phyloP scores from a whole-genome alignment of 2,797 vertebrate genomes.

The Setipinna tenuifilis region DNA sequence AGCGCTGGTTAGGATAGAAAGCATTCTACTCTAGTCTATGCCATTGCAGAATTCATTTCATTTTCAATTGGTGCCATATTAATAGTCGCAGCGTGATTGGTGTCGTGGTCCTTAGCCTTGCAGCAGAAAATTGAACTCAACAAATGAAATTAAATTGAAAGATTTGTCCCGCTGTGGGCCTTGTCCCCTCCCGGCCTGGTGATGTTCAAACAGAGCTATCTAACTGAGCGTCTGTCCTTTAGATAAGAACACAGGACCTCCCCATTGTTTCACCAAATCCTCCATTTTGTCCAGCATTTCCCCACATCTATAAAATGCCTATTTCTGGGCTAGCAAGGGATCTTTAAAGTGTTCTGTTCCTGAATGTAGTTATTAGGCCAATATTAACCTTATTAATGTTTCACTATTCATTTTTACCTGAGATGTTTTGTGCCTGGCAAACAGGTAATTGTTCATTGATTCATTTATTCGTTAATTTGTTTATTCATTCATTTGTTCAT shows the following conservation, averaged over 20 bases:
- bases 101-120: not conserved
- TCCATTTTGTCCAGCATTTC: not conserved
- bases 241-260: not conserved
- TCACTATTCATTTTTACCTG: too few relatives aligned
- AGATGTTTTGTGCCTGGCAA: not conserved
- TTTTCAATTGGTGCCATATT: not conserved
- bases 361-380: not conserved
- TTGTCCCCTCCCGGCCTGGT: not conserved
- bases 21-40: not conserved
- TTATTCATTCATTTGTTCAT: too few relatives aligned
- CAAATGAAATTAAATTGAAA: not conserved
- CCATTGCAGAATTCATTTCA: not conserved
- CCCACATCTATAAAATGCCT: not conserved
- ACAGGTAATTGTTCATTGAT: too few relatives aligned
- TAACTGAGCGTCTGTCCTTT: not conserved
- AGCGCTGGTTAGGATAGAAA: not conserved
- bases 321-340: too few relatives aligned
- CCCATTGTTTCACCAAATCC: not conserved
- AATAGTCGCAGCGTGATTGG: not conserved
- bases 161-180: not conserved
- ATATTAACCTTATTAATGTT: not conserved
- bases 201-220: not conserved
- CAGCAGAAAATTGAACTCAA: not conserved
- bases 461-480: too few relatives aligned
- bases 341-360: not conserved